Evolutionary conservation across 1,140 invertebrate genomes (phyloP).

Genomic region (Aphelenchoides fujianensis): DNA sequence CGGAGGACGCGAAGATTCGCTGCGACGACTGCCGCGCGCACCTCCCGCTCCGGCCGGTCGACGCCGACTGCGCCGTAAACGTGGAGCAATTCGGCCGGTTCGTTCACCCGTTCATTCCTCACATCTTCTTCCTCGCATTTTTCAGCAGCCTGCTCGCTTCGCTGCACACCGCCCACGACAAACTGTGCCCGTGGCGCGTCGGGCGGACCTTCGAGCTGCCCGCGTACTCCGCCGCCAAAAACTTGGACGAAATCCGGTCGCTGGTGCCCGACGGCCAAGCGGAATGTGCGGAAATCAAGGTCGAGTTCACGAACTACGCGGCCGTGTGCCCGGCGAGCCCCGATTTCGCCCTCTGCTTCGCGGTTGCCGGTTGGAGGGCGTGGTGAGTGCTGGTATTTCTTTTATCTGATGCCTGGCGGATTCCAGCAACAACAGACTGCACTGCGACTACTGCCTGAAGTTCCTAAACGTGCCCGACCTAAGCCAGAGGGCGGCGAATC

Average conservation of each 20-base stretch:
- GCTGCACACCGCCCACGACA: neutral
- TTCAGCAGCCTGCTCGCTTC: neutral
- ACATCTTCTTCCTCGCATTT: too few species aligned
- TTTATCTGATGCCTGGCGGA: too few species aligned
- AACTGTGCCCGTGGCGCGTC: neutral
- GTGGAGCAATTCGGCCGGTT: neutral
- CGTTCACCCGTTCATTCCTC: neutral
- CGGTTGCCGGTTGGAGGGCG: slow-evolving; percentile 3
- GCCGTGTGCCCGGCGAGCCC: neutral
- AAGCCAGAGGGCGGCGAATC: too few species aligned
- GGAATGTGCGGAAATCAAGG: neutral
- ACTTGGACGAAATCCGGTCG: neutral
- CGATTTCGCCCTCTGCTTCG: neutral
- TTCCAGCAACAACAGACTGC: neutral
- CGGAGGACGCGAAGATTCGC: neutral
- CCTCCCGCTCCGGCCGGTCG: neutral
- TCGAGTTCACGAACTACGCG: neutral
- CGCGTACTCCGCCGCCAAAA: neutral
- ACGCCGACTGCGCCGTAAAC: too few species aligned
- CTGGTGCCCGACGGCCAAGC: neutral
- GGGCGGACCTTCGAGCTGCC: neutral
- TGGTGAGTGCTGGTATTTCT: neutral
- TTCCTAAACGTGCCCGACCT: too few species aligned
- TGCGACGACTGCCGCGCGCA: neutral
- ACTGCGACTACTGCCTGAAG: neutral